Evolutionary conservation across 2,888 invertebrate species (phyloP), one percentile per base, ranked within the genome.

Genomic region (Acronicta alni): DNA sequence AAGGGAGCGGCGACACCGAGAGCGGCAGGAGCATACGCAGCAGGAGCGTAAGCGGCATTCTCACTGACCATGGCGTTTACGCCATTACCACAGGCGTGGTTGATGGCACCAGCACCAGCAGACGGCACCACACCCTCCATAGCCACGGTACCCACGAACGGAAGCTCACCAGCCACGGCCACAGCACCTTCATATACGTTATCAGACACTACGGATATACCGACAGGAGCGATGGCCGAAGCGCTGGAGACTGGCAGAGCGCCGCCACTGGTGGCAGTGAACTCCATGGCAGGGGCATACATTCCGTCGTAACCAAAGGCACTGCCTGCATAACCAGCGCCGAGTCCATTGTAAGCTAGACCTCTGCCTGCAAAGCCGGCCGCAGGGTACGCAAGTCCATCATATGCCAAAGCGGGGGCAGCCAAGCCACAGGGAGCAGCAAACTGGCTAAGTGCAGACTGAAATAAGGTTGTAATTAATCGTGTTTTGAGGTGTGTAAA

Each of bases 211-310:
- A 87, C 75, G 7, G 80, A 75, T 15, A 88, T 77, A 7, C 87
- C 87, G 20, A 67, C 74, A 17, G 85, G 84, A 0, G 80, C 52
- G 42, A 77, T 57, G n/a, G 83, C 78, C 6, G 87, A 85, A 5
- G 70, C 49, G 56, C 85, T 85, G 62, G 77, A 58, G 3, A 84
- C 73, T 9, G 60, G 54, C 12, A 61, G 67, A 52, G 35, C 82
- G 61, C 78, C 81, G 5, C 82, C 81, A 39, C 67, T 74, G 16
- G 83, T 57, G 17, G 54, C 46, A 17, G 52, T 55, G 43, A 42
- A 44, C 23, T 57, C 55, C 18, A 66, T 23, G 2, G 38, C 30
- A 12, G 51, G 41, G 10, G 41, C 23, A 12, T 30, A 30, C 35
- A 51, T 15, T 32, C 39, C 39, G 14, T 38, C 49, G 37, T 30